Percentiles rank a stretch among this genome's conserved stretches.
Evolutionary conservation across 2,888 invertebrate genomes (phyloP).

Genomic region (Tipula helvola): DNA sequence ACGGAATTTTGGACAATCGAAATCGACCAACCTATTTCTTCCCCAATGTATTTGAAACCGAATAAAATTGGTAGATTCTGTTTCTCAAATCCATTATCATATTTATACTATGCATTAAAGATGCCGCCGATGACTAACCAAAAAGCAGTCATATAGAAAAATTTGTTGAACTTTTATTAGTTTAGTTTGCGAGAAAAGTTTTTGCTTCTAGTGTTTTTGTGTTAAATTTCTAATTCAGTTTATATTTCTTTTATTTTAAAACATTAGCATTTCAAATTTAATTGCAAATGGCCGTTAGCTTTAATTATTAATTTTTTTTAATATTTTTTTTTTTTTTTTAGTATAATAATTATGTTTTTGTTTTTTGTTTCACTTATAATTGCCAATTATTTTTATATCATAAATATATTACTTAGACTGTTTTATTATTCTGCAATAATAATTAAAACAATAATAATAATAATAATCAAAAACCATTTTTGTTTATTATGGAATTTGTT

Average conservation of each 20-base stretch:
- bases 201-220: not conserved
- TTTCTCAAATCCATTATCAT: too few relatives aligned
- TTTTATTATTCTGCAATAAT: not conserved
- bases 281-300: not conserved
- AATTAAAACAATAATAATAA: not conserved
- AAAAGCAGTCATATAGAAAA: too few relatives aligned
- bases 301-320: not conserved
- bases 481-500: not conserved
- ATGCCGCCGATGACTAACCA: too few relatives aligned
- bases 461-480: not conserved
- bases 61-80: too few relatives aligned
- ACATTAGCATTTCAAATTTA: not conserved
- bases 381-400: slow-evolving; percentile 7
- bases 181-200: not conserved
- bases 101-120: too few relatives aligned
- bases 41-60: too few relatives aligned
- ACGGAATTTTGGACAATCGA: too few relatives aligned
- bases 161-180: too few relatives aligned
- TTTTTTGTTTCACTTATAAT: not conserved
- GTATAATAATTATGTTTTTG: not conserved
- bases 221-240: not conserved
- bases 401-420: slow-evolving; percentile 7
- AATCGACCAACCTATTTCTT: too few relatives aligned
- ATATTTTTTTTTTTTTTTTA: not conserved
- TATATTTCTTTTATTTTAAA: not conserved